These are phyloP conservation scores for Sandelia bainsii DNA, from an alignment of 2,797 vertebrate genomes.

Conservation along the genomic window DNA sequence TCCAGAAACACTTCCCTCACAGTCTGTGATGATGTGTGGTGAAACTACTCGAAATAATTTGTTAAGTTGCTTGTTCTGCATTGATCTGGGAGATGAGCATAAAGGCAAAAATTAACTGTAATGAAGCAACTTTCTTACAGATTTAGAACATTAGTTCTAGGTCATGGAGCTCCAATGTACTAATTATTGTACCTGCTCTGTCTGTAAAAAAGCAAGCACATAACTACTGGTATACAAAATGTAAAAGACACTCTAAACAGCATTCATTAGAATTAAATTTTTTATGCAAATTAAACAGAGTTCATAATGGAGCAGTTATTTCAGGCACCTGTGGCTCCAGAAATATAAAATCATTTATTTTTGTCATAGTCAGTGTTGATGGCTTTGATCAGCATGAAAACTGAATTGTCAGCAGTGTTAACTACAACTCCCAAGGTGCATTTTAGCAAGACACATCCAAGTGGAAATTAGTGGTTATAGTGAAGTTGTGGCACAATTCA, in stretches of 20 bases:
- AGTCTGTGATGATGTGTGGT: not conserved
- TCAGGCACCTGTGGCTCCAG: not conserved
- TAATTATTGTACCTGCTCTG: not conserved
- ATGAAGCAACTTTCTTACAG: slow-evolving; percentile 7
- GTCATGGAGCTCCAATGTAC: slow-evolving; percentile 22
- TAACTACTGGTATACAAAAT: not conserved
- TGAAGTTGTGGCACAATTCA: too few relatives aligned
- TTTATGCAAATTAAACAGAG: not conserved
- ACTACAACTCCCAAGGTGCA: not conserved
- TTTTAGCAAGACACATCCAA: not conserved
- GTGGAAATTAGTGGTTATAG: not conserved
- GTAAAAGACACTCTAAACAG: not conserved
- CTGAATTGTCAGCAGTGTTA: not conserved
- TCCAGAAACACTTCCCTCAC: not conserved
- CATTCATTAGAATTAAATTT: not conserved
- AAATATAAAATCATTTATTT: not conserved
- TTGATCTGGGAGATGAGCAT: slow-evolving; percentile 33
- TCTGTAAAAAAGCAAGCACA: not conserved
- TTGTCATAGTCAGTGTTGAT: too few relatives aligned
- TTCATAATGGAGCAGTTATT: not conserved
- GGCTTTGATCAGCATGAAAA: not conserved
- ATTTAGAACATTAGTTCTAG: slow-evolving; percentile 48
- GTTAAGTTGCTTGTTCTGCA: not conserved
- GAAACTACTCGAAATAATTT: too few relatives aligned
- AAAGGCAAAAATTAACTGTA: slow-evolving; percentile 36